These are phyloP conservation scores for Vanacampus margaritifer DNA, from an alignment of 2,113 vertebrate species.

Conservation along the genomic window DNA sequence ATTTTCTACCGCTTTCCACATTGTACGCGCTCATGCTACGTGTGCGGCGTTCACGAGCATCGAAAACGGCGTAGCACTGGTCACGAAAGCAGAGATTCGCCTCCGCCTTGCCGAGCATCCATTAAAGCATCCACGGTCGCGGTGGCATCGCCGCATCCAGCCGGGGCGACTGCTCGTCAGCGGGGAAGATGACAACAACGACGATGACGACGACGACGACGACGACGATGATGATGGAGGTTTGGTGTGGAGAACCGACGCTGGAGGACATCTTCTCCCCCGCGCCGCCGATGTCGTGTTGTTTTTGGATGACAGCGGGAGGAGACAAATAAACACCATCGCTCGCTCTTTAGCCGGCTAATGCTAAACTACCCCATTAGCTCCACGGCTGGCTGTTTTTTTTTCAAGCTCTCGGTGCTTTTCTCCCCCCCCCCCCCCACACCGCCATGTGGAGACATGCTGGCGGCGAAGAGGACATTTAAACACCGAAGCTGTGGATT, in stretches of 20 bases:
- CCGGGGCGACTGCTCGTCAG: conserved; percentile 18
- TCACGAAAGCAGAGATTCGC: conserved; percentile 27
- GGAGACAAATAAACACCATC: conserved; percentile 43
- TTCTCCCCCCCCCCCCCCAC: not conserved
- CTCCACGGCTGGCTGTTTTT: conserved; percentile 11
- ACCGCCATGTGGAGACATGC: conserved; percentile 30
- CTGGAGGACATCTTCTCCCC: not conserved
- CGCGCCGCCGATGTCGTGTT: not conserved
- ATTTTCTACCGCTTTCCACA: not conserved
- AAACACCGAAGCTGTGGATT: not conserved
- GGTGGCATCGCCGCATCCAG: conserved; percentile 21
- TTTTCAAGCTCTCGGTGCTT: not conserved
- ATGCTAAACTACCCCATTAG: conserved; percentile 26
- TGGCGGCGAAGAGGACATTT: conserved; percentile 34
- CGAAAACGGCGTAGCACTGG: not conserved
- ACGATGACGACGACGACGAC: not conserved
- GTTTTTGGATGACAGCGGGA: conserved; percentile 26
- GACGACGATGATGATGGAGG: not conserved
- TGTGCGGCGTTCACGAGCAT: conserved; percentile 35
- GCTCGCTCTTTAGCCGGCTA: conserved; percentile 44
- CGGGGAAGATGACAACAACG: conserved; percentile 33
- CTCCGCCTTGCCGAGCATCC: conserved; percentile 46
- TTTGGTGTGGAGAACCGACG: conserved; percentile 3
- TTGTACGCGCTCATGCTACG: not conserved
- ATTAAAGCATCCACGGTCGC: conserved; percentile 37